These are phyloP conservation scores for Bactericera cockerelli DNA, from an alignment of 1,140 invertebrate species.

Conservation along the genomic window DNA sequence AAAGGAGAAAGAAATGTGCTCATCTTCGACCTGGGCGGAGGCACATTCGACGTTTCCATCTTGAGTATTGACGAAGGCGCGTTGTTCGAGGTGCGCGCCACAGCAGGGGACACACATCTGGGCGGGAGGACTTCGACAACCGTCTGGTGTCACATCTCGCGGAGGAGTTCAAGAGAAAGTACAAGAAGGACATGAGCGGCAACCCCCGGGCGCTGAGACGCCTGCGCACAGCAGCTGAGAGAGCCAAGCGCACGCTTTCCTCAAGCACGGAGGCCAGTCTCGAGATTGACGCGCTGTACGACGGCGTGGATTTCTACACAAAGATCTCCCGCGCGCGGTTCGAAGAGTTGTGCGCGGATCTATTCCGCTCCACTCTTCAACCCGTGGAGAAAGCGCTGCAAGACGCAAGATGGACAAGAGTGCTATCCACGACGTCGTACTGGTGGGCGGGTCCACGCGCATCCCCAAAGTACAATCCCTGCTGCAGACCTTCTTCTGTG, in stretches of 20 bases:
- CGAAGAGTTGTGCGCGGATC: slow-evolving; percentile 73
- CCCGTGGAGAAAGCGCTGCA: too few relatives aligned
- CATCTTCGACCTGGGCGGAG: too few relatives aligned
- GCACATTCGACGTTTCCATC: too few relatives aligned
- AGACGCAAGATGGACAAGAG: slow-evolving; percentile 45
- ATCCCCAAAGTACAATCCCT: too few relatives aligned
- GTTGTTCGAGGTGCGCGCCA: slow-evolving; percentile 60
- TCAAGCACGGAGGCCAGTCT: slow-evolving; percentile 48
- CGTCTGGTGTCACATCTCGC: slow-evolving; percentile 65
- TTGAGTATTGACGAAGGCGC: too few relatives aligned
- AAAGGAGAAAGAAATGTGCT: too few relatives aligned
- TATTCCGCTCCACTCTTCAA: slow-evolving; percentile 41
- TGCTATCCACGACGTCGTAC: slow-evolving; percentile 47
- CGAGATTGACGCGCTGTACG: slow-evolving; percentile 52
- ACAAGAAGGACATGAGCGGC: too few relatives aligned
- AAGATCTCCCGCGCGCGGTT: slow-evolving; percentile 52
- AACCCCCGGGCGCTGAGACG: slow-evolving; percentile 33
- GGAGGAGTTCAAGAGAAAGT: too few relatives aligned
- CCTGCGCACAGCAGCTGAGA: slow-evolving; percentile 46
- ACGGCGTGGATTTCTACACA: slow-evolving; percentile 57
- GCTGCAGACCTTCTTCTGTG: slow-evolving; percentile 40
- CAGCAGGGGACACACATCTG: slow-evolving; percentile 58
- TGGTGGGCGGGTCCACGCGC: slow-evolving; percentile 58
- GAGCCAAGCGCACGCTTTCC: slow-evolving; percentile 65
- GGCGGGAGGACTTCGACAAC: slow-evolving; percentile 70